Evolutionary conservation across 2,113 vertebrate genomes (phyloP), one percentile per base, ranked within the genome.

Genomic region (Rynchops niger): DNA sequence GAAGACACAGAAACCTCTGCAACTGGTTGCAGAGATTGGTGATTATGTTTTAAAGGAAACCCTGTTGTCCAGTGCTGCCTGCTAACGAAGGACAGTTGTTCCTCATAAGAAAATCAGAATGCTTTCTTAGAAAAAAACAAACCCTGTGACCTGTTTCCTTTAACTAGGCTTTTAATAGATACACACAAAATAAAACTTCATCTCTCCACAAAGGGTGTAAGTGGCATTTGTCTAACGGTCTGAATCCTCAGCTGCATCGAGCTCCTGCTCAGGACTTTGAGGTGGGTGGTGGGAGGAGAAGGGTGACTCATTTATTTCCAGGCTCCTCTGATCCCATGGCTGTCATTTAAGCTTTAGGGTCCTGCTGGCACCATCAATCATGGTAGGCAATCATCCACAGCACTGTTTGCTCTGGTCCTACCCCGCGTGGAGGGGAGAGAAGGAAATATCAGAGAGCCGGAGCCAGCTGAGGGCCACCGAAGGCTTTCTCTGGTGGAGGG

Each of bases 81-180:
- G 65, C 26, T 97, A 93, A 86, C 86, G 71, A 96, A 92, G 73
- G 61, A 58, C 96, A 96, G 72, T 79, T 93, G 82, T 67, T 96
- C 67, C 71, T 85, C 27, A 42, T 73, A 88, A 96, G 86, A 90
- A 97, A 92, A 38, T 70, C 38, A 96, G 73, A 94, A 85, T 58
- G 63, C 9, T 63, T 47, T 38, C 67, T 83, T 65, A 18, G 34
- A 80, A 85, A 53, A 9, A 4, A 0, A 7, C 9, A 22, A 14
- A 38, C 8, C 10, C 19, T 34, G 5, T 32, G 5, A 7, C 34
- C 34, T 34, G 4, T 32, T 85, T 73, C 4, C 7, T 92, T 83
- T 77, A 36, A 66, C 13, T 88, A 67, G 40, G 56, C 11, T 88
- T 86, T 69, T 88, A 63, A 96, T 70, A 86, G 42, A 15, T 66